Conservation (phyloP, 2,888 invertebrate genomes). For the Zygothrica quintamaculata region DNA sequence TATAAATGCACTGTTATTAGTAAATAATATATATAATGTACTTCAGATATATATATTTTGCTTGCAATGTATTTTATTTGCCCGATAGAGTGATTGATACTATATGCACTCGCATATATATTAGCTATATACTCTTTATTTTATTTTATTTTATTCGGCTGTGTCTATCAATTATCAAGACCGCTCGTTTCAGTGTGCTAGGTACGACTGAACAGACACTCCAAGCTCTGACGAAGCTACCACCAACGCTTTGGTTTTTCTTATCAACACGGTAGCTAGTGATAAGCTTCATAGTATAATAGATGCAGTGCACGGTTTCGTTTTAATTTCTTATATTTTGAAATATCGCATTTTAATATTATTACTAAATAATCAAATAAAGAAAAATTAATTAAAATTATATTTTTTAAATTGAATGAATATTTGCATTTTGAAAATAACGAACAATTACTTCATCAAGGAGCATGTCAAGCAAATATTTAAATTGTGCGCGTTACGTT, state of each 20-base stretch:
- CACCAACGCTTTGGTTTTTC: slow-evolving; percentile 32
- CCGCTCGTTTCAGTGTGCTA: slow-evolving; percentile 45
- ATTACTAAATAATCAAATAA: too few species aligned
- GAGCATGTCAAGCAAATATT: slow-evolving; percentile 16
- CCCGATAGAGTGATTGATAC: slow-evolving; percentile 6
- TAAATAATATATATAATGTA: not conserved
- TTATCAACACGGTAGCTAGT: slow-evolving; percentile 43
- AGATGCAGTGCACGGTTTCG: not conserved
- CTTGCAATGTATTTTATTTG: slow-evolving; percentile 3
- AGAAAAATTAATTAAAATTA: too few species aligned
- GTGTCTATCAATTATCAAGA: slow-evolving; percentile 46
- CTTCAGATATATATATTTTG: slow-evolving; percentile 32
- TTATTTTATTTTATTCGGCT: slow-evolving; percentile 7
- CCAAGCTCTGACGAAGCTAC: slow-evolving; percentile 47
- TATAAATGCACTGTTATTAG: slow-evolving; percentile 42
- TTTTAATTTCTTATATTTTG: not conserved
- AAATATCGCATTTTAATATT: not conserved
- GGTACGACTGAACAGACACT: slow-evolving; percentile 59
- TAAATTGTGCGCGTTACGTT: not conserved
- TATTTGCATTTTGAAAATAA: too few species aligned
- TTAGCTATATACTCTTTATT: slow-evolving; percentile 8
- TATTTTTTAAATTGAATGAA: too few species aligned
- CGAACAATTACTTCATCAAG: too few species aligned
- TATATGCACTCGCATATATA: slow-evolving; percentile 18
- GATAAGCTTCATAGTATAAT: slow-evolving; percentile 40